Evolutionary conservation across 2,113 vertebrate species (phyloP).

Genomic region (Naja naja): DNA sequence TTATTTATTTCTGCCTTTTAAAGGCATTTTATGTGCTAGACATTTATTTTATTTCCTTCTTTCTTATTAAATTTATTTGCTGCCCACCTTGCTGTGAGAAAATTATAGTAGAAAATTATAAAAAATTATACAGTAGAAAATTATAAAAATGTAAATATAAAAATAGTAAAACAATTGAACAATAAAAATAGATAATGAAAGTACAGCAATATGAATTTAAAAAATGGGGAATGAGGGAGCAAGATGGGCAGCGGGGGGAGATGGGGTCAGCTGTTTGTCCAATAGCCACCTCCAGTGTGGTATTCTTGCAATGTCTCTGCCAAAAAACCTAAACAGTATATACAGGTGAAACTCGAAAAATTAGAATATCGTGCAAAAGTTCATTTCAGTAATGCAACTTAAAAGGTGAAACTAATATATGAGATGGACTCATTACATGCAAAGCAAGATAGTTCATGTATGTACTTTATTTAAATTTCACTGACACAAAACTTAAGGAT

Average conservation of each 20-base stretch:
- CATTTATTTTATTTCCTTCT: no score
- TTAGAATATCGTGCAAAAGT: no score
- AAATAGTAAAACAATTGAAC: background rate
- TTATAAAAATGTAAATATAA: background rate
- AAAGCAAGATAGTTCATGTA: no score
- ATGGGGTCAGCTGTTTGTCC: background rate
- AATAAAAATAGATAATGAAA: background rate
- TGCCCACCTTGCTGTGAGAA: background rate
- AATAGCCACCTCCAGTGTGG: background rate
- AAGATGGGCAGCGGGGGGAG: no score
- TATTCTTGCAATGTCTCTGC: background rate
- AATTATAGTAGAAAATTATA: background rate
- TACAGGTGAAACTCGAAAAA: no score
- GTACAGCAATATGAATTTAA: background rate
- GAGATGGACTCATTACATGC: no score
- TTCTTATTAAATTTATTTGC: background rate
- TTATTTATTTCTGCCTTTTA: no score
- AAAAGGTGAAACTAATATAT: no score
- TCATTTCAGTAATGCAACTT: no score
- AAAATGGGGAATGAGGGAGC: background rate
- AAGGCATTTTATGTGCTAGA: background rate
- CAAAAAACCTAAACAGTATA: background rate
- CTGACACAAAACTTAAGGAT: background rate
- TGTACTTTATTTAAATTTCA: background rate
- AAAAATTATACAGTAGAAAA: background rate